Base-by-base conservation (phyloP, 2,888 invertebrate genomes). In the Osmoderma eremita region DNA sequence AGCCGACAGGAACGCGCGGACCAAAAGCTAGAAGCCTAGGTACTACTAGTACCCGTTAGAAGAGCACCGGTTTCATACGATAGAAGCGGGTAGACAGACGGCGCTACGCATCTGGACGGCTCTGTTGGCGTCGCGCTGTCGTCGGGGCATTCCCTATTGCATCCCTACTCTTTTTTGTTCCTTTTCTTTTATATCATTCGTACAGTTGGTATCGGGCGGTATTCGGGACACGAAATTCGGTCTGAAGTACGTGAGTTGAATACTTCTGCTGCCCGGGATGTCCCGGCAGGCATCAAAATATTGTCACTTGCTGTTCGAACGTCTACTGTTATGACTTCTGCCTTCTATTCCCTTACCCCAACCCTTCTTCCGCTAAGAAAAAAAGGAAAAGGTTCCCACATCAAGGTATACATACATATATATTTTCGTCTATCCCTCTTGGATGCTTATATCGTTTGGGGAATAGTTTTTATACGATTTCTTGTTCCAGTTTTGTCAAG, bases 281-380 rank as follows among this genome's bases (percentile, higher is more conserved):
- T 53, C 53, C 53, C 53, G 45, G 45, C 58, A 45, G 58, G 58
- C 58, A 61, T 61, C 58, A 61, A 61, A 61, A 61, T 61, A 61
- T 61, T 45, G 58, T 61, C 58, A 61, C 58, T 45, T 61, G 58
- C 58, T 36, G 30, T 61, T 48, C 30, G 24, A 30, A 30, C 58
- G 58, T 45, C 30, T 61, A 30, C 45, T 61, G 45, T 61, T 45
- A 45, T 36, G 45, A 45, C 45, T 61, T 61, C 30, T 42, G 15
- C 24, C n/a, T 51, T 13, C 8, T 61, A 24, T 17, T 48, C 20
- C 20, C 1, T 5, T 4, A 17, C 18, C 45, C 15, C 17, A 48
- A 12, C n/a, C n/a, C 20, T 4, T 17, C 18, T 48, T 10, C n/a
- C 48, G 48, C 30, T 1, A 3, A 4, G 30, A 30, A 30, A 5